Evolutionary conservation across 1,140 invertebrate species (phyloP), one percentile per base, ranked within the genome.

Genomic region (Drosophila bipectinata): DNA sequence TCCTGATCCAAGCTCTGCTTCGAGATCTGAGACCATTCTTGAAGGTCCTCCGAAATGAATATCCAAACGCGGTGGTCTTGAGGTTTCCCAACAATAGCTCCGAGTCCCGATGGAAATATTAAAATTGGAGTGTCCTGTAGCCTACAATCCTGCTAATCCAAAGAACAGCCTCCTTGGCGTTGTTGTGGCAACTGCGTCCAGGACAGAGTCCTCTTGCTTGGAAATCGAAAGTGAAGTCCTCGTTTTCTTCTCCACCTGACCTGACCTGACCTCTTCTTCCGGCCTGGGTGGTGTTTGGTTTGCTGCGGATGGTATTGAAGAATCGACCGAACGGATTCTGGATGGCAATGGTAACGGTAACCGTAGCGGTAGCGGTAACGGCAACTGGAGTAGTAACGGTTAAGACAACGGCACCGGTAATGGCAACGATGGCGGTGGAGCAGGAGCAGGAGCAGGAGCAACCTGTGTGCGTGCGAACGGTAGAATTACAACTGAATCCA

Each of bases 401-500:
- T 12, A 10, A 34, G 32, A 8, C 8, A 32, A 3, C 34, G 34
- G 34, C 10, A 37, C 10, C 69, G 58, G 32, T 56, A 21, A 24
- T 92, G 85, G 87, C 81, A 91, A 92, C 87, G 75, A 18, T 18
- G 7, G 15, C 41, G 21, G 21, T 21, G 21, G 21, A 21, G 21
- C 21, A 21, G 21, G 21, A 21, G 21, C 21, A 21, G 21, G 21
- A 21, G 21, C 21, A 21, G 21, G 21, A 21, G 81, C 89, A 88
- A 79, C 84, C 83, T 89, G 83, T 73, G 83, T 73, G 75, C 83
- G 79, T 79, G 85, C 72, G 91, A 88, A 91, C 90, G 91, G 91
- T 92, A 91, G 85, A 92, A 92, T 92, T 91, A 91, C 90, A 92
- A 92, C 91, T 92, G 91, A 92, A 91, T 85, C 80, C 78, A 77